These are phyloP conservation scores for Myotis planiceps DNA, from an alignment of 2,797 vertebrate species.

Conservation along the genomic window DNA sequence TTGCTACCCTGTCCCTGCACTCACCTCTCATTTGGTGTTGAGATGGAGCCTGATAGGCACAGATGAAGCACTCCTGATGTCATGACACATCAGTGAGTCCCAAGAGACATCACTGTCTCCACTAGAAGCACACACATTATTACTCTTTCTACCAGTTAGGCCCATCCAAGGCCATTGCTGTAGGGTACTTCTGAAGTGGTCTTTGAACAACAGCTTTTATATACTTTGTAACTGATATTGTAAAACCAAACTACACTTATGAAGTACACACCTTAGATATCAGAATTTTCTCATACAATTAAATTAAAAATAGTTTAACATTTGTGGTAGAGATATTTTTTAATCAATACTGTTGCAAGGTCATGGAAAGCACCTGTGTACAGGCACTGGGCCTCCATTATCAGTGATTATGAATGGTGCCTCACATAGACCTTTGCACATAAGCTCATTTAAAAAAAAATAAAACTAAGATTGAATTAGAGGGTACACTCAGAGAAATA, in stretches of 20 bases:
- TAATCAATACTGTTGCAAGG: neutral
- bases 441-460: neutral
- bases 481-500: neutral
- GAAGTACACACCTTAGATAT: neutral
- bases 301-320: neutral
- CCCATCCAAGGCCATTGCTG: neutral
- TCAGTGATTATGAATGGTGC: accelerated
- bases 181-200: neutral
- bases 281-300: neutral
- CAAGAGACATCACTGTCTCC: neutral
- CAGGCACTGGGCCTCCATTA: neutral
- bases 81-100: neutral
- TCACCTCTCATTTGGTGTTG: neutral
- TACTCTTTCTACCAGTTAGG: neutral
- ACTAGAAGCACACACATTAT: neutral
- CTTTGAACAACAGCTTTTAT: neutral
- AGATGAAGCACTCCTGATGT: neutral
- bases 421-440: neutral
- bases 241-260: neutral
- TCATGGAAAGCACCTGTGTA: no score
- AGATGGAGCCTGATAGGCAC: neutral
- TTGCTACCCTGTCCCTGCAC: neutral
- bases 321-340: neutral
- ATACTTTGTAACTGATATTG: neutral
- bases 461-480: neutral